Evolutionary conservation across 2,113 vertebrate species (phyloP).

Genomic region (Tauraco erythrolophus): DNA sequence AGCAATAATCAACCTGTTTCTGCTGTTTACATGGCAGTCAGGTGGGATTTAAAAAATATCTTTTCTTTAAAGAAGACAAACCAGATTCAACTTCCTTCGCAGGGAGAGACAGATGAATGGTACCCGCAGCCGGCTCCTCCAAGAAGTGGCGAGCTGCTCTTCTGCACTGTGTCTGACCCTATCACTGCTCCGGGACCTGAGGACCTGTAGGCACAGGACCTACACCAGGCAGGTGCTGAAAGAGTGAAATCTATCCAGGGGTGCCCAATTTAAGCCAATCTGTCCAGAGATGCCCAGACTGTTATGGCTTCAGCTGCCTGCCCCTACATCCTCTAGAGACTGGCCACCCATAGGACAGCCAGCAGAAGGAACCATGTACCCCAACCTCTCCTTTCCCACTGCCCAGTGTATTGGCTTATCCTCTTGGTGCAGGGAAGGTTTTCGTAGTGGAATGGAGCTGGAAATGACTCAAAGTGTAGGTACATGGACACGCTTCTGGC

Average conservation of each 20-base stretch:
- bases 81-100: neutral
- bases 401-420: neutral
- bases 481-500: neutral
- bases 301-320: neutral
- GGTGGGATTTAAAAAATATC: neutral
- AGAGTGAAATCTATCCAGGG: neutral
- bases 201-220: neutral
- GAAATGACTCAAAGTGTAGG: neutral
- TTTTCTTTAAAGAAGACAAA: neutral
- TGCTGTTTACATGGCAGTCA: neutral
- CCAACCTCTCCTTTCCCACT: neutral
- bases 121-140: neutral
- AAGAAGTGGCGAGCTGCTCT: fast-evolving
- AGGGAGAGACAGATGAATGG: neutral
- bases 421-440: neutral
- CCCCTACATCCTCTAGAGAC: neutral
- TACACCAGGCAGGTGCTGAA: neutral
- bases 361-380: neutral
- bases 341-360: neutral
- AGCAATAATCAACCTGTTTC: neutral
- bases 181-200: fast-evolving
- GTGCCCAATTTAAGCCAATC: neutral
- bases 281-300: neutral
- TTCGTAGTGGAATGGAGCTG: neutral
- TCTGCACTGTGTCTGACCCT: neutral